These are phyloP conservation scores for Heliconius cydno DNA, from an alignment of 2,888 invertebrate species.

Conservation along the genomic window DNA sequence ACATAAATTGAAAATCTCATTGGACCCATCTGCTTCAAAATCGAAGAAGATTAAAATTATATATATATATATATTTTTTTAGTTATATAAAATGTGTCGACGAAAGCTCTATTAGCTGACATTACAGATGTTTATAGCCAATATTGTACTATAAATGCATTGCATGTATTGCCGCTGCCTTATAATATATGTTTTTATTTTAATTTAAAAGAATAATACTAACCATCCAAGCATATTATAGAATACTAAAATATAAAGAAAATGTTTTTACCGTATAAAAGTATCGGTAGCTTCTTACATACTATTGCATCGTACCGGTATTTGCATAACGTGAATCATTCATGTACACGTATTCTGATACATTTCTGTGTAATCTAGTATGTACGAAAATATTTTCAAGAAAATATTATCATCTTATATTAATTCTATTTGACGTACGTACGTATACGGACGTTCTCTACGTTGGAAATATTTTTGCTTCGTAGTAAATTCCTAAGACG, in stretches of 20 bases:
- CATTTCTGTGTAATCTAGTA: not conserved
- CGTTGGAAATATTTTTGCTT: not conserved
- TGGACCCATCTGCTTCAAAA: not conserved
- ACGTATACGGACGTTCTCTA: not conserved
- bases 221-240: not conserved
- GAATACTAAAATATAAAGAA: not conserved
- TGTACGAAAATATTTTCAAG: not conserved
- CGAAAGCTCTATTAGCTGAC: not conserved
- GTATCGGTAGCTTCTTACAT: not conserved
- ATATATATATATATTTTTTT: too few relatives aligned
- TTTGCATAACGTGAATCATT: not conserved
- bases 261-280: not conserved
- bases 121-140: not conserved
- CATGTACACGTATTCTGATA: not conserved
- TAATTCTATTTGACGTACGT: not conserved
- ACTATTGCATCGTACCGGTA: not conserved
- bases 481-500: not conserved
- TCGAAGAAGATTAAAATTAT: not conserved
- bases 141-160: not conserved
- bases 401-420: not conserved
- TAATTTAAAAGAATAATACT: not conserved
- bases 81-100: not conserved
- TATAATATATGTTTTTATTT: not conserved
- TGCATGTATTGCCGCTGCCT: not conserved
- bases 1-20: not conserved